These are phyloP conservation scores for Micromesistius poutassou DNA, from an alignment of 2,797 vertebrate genomes.

Conservation along the genomic window DNA sequence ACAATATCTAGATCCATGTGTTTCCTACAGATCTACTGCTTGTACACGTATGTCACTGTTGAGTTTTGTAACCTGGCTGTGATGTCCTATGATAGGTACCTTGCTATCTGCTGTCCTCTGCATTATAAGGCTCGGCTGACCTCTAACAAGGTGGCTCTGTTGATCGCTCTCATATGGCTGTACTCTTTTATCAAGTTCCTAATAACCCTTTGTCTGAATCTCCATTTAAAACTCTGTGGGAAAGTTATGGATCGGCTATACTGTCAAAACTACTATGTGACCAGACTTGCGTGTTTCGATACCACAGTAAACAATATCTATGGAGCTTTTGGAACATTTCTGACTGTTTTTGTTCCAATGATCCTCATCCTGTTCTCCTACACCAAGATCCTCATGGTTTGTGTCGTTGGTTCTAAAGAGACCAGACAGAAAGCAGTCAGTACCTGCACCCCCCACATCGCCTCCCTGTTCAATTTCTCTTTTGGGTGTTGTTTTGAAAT, in stretches of 20 bases:
- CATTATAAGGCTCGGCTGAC: conserved; percentile 33
- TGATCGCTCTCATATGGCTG: conserved; percentile 20
- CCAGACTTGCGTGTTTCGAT: conserved; percentile 36
- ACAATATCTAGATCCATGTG: conserved; percentile 32
- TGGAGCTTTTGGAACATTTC: not conserved
- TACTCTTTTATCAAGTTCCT: conserved; percentile 4
- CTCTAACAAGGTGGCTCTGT: rapidly evolving
- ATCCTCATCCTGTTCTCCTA: conserved; percentile 38
- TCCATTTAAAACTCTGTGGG: conserved; percentile 24
- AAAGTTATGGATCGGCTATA: conserved; percentile 30
- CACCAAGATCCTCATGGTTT: conserved; percentile 32
- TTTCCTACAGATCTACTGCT: conserved; percentile 50
- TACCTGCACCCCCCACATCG: conserved; percentile 44
- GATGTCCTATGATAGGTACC: conserved; percentile 58
- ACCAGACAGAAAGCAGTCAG: conserved; percentile 34
- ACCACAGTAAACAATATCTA: conserved; percentile 23
- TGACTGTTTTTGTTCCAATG: not conserved
- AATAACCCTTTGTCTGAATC: not conserved
- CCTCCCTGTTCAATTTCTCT: conserved; percentile 40
- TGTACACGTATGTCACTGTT: conserved; percentile 40
- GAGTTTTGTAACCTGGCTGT: conserved; percentile 53
- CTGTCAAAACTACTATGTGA: conserved; percentile 38
- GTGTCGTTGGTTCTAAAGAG: conserved; percentile 29
- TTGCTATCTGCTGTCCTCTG: conserved; percentile 48
- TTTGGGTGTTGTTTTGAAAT: conserved; percentile 47